These are phyloP conservation scores for Leptosomus discolor DNA, from an alignment of 2,113 vertebrate genomes.

Conservation along the genomic window DNA sequence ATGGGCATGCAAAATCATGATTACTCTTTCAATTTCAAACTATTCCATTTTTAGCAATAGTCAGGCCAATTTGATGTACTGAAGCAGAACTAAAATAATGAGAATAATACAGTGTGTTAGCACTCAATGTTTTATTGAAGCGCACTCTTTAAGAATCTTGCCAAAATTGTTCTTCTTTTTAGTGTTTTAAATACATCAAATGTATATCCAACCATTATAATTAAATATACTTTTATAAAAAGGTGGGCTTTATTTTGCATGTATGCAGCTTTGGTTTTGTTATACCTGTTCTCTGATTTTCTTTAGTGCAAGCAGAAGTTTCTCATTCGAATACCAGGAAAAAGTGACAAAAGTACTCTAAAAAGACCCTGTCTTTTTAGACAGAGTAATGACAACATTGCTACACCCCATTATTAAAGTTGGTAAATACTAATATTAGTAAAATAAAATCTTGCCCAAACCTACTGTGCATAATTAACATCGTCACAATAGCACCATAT, in stretches of 20 bases:
- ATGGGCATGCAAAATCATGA: not conserved
- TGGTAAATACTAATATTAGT: not conserved
- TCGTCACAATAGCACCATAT: not conserved
- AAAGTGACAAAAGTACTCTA: not conserved
- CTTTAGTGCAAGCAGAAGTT: not conserved
- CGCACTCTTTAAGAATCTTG: not conserved
- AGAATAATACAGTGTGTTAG: not conserved
- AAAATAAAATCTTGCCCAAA: not conserved
- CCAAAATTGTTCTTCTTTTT: not conserved
- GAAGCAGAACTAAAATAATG: not conserved
- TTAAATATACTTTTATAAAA: not conserved
- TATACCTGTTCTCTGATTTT: not conserved
- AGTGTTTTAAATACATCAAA: not conserved
- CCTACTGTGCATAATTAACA: not conserved
- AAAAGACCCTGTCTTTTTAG: not conserved
- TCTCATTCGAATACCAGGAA: not conserved
- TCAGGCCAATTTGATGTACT: not conserved
- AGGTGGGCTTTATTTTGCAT: not conserved
- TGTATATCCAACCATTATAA: not conserved
- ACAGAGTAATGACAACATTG: not conserved
- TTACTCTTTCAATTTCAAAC: not conserved
- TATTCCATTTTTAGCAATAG: not conserved
- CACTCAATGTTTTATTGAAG: not conserved
- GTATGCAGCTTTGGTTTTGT: not conserved
- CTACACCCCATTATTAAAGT: not conserved